These are phyloP conservation scores for Pseudomyrmex sp. DNA, from an alignment of 1,140 invertebrate species.

Conservation along the genomic window DNA sequence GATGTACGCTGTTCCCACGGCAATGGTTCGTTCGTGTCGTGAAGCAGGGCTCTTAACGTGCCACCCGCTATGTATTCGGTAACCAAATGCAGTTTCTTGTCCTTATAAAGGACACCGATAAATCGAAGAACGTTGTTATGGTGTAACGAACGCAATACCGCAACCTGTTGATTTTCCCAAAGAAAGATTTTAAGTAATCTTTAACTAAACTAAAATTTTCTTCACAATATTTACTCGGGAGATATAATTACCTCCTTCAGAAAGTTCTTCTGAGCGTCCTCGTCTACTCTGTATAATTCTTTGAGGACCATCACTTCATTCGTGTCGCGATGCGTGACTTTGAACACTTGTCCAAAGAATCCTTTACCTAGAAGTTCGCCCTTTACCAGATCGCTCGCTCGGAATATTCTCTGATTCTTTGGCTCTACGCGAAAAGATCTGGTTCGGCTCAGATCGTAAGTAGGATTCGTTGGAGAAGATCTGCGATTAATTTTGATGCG, in stretches of 20 bases:
- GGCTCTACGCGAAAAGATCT: slow-evolving; percentile 95
- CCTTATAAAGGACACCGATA: slow-evolving; percentile 97
- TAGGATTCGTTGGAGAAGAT: slow-evolving; percentile 80
- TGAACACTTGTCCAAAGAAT: slow-evolving; percentile 96
- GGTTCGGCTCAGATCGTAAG: slow-evolving; percentile 92
- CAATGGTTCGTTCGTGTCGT: slow-evolving; percentile 89
- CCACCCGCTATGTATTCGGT: slow-evolving; percentile 97
- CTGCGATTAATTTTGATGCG: slow-evolving; percentile 69
- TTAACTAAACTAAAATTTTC: background rate
- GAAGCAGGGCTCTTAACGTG: slow-evolving; percentile 94
- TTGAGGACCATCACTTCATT: slow-evolving; percentile 98
- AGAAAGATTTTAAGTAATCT: background rate
- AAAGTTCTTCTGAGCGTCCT: slow-evolving; percentile 97
- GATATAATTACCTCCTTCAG: slow-evolving; percentile 92
- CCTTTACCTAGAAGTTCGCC: slow-evolving; percentile 96
- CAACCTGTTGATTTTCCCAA: slow-evolving; percentile 87
- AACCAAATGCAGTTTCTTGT: slow-evolving; percentile 95
- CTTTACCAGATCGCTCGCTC: slow-evolving; percentile 94
- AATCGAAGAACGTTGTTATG: slow-evolving; percentile 96
- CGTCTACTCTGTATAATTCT: slow-evolving; percentile 96
- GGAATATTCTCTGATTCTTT: slow-evolving; percentile 93
- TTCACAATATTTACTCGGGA: background rate
- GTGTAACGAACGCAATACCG: slow-evolving; percentile 93
- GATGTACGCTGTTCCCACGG: slow-evolving; percentile 93
- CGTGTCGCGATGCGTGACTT: slow-evolving; percentile 95